These are phyloP conservation scores for human (Homo sapiens) DNA, from an alignment of 2,113 vertebrate genomes.

Conservation along the genomic window GRCh38 chr1:204258001-204258500, in stretches of 20 bases:
- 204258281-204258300: no score
- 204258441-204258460: background rate
- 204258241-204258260: background rate
- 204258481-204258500: background rate
- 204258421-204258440: background rate
- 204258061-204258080: background rate
- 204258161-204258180: background rate
- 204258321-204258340: no score
- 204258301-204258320: no score
- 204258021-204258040: background rate
- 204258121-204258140: background rate
- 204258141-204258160: background rate
- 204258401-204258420: no score
- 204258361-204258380: no score
- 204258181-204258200: background rate
- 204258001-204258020: background rate
- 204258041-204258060: background rate
- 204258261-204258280: no score
- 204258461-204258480: background rate
- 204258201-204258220: background rate
- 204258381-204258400: no score
- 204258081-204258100: conserved; percentile 24
- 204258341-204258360: no score
- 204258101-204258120: background rate
- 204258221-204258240: background rate